A percentile compares a stretch with the other conserved stretches of the same genome.
These are phyloP conservation scores for Craterocephalus amniculus DNA, from an alignment of 2,797 vertebrate genomes.

Conservation along the genomic window DNA sequence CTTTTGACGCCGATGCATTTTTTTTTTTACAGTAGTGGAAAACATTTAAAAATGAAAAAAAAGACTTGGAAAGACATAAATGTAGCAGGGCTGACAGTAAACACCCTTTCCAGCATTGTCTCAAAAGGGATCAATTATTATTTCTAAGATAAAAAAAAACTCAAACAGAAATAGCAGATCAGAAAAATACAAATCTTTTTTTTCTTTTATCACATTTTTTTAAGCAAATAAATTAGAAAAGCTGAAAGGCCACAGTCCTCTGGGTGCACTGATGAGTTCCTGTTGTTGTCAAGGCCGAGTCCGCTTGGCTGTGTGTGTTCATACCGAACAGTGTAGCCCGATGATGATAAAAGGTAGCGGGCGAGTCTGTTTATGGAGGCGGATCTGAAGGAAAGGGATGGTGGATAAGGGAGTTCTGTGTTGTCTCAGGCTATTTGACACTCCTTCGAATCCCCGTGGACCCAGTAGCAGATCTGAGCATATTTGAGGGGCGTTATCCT, in stretches of 20 bases:
- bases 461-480: conserved; percentile 96
- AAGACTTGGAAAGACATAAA: conserved; percentile 32
- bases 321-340: conserved; percentile 40
- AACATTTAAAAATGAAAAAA: conserved; percentile 21
- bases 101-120: conserved; percentile 32
- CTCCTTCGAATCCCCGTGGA: conserved; percentile 88
- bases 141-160: conserved; percentile 11
- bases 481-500: conserved; percentile 96
- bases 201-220: conserved; percentile 61
- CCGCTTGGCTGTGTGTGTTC: conserved; percentile 44
- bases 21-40: conserved; percentile 23
- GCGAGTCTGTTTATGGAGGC: conserved; percentile 2
- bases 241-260: conserved; percentile 67
- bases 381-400: conserved; percentile 1
- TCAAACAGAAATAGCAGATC: conserved; percentile 47
- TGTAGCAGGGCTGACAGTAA: conserved; percentile 36
- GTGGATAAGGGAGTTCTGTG: conserved; percentile 20
- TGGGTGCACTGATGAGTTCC: conserved; percentile 51
- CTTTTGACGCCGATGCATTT: conserved; percentile 49
- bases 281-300: conserved; percentile 61
- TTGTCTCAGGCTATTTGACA: conserved; percentile 84
- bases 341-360: conserved; percentile 20
- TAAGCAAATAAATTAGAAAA: conserved; percentile 81
- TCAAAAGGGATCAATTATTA: conserved; percentile 39
- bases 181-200: conserved; percentile 55